These are phyloP conservation scores for Geotrypetes seraphini DNA, from an alignment of 2,797 vertebrate species.

Conservation along the genomic window DNA sequence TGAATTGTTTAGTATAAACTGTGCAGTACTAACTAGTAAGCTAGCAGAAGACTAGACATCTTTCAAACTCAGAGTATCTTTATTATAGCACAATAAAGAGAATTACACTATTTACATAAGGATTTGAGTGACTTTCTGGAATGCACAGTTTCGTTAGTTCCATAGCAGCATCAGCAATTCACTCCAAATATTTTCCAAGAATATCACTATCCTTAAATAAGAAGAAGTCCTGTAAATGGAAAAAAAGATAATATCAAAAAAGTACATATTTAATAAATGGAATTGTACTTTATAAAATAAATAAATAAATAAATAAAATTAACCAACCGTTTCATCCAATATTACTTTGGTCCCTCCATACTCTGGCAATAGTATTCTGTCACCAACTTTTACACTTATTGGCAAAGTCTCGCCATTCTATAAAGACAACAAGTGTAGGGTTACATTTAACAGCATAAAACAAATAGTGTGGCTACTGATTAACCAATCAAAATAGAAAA, in stretches of 20 bases:
- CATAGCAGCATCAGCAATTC: slow-evolving; percentile 30
- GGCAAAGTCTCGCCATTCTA: slow-evolving; percentile 73
- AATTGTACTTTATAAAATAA: background rate
- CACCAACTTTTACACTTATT: slow-evolving; percentile 83
- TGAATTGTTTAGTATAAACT: slow-evolving; percentile 26
- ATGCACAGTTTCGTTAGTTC: slow-evolving; percentile 45
- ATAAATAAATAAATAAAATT: too few species aligned
- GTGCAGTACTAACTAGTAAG: slow-evolving; percentile 22
- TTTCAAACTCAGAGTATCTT: too few species aligned
- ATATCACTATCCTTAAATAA: slow-evolving; percentile 94
- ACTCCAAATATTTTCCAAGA: slow-evolving; percentile 88
- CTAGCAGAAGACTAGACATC: slow-evolving; percentile 29
- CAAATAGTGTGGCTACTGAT: too few species aligned
- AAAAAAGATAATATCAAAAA: too few species aligned
- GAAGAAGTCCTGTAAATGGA: slow-evolving; percentile 80
- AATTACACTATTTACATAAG: slow-evolving; percentile 63
- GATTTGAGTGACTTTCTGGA: slow-evolving; percentile 50
- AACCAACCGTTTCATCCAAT: slow-evolving; percentile 83
- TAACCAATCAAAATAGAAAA: too few species aligned
- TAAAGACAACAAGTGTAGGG: background rate
- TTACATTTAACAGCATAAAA: background rate
- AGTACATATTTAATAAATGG: too few species aligned
- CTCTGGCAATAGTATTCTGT: slow-evolving; percentile 89
- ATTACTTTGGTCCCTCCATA: slow-evolving; percentile 91
- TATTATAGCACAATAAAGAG: slow-evolving; percentile 51